Evolutionary conservation across 2,113 vertebrate genomes (phyloP).

Genomic region (Typhlomys cinereus): DNA sequence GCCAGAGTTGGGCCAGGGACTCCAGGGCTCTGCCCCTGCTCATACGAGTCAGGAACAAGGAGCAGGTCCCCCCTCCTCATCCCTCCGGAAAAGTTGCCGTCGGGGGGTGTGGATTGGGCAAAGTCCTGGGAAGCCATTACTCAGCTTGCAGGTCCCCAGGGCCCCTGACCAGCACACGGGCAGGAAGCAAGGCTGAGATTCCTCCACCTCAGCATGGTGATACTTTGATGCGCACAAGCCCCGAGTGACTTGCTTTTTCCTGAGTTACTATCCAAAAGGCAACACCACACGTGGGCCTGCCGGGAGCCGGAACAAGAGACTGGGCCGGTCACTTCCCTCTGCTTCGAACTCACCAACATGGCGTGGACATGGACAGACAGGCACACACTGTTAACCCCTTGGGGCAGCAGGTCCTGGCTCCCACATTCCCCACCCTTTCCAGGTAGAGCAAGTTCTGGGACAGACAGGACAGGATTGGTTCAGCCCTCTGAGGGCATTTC

Average conservation of each 20-base stretch:
- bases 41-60: not conserved
- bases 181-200: not conserved
- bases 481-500: not conserved
- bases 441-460: not conserved
- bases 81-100: not conserved
- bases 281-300: accelerated
- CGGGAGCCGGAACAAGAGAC: not conserved
- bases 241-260: not conserved
- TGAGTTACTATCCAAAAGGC: not conserved
- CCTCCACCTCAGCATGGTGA: not conserved
- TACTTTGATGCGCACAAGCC: not conserved
- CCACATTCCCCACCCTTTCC: not conserved
- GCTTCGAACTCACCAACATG: not conserved
- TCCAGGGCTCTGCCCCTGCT: not conserved
- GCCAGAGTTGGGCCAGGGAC: not conserved
- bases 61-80: not conserved
- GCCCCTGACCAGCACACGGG: not conserved
- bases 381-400: not conserved
- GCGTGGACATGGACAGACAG: not conserved
- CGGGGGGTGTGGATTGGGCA: not conserved
- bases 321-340: not conserved
- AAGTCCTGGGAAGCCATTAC: not conserved
- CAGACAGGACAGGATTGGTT: too few species aligned
- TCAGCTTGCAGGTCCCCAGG: not conserved
- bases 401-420: not conserved